phyloP scores from a whole-genome alignment of 1,140 invertebrate species.

The Heterodera carotae region DNA sequence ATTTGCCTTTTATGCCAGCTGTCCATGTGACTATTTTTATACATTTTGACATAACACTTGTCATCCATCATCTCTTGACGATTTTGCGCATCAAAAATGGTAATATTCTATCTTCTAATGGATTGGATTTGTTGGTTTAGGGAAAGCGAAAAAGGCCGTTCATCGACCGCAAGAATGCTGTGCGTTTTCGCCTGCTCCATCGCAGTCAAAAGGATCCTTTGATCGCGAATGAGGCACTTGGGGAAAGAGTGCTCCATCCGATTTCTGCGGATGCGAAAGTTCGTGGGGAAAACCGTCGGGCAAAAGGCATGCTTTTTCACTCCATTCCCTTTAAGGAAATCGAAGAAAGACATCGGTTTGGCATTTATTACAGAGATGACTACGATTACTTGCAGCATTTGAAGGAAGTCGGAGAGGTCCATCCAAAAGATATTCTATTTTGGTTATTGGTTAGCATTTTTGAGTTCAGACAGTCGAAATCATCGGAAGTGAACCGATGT shows the following conservation, averaged over 20 bases:
- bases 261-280: conserved; percentile 67
- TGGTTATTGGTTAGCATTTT: conserved; percentile 4
- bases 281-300: conserved; percentile 93
- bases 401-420: conserved; percentile 67
- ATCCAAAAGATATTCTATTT: neutral
- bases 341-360: conserved; percentile 83
- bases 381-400: conserved; percentile 94
- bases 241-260: conserved; percentile 78
- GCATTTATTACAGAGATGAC: conserved; percentile 92
- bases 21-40: too few species aligned
- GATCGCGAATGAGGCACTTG: conserved; percentile 81
- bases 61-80: too few species aligned
- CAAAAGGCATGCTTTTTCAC: too few species aligned
- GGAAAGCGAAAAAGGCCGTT: conserved; percentile 76
- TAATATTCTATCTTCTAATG: too few species aligned
- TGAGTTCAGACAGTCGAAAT: conserved; percentile 58
- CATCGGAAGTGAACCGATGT: conserved; percentile 59
- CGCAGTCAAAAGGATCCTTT: conserved; percentile 89
- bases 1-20: too few species aligned
- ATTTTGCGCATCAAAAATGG: too few species aligned
- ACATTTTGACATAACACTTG: too few species aligned
- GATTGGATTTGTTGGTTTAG: neutral
- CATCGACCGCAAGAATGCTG: conserved; percentile 83
- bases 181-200: conserved; percentile 87
- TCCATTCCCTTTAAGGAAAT: conserved; percentile 41